These are phyloP conservation scores for Madoqua kirkii DNA, from an alignment of 2,113 vertebrate species.

Conservation along the genomic window DNA sequence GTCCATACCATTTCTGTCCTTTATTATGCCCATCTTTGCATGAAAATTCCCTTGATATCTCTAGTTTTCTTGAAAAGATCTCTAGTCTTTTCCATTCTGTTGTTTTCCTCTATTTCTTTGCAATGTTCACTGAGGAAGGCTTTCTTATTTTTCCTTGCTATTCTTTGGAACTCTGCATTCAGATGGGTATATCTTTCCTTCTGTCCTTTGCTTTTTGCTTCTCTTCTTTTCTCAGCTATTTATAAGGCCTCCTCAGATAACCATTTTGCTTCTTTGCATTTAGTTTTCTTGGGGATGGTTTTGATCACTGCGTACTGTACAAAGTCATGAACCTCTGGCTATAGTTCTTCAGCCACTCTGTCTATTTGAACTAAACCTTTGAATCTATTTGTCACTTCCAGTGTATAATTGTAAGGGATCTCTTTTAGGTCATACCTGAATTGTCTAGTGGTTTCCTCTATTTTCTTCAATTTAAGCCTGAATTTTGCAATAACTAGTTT, in stretches of 20 bases:
- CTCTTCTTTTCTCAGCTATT: background rate
- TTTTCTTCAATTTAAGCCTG: background rate
- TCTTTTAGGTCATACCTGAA: background rate
- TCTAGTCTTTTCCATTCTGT: background rate
- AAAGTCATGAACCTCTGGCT: background rate
- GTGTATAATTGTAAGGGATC: background rate
- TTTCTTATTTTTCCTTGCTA: background rate
- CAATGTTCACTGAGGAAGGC: background rate
- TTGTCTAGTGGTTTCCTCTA: background rate
- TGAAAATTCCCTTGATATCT: background rate
- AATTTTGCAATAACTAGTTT: background rate
- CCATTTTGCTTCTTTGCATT: background rate
- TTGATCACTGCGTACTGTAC: background rate
- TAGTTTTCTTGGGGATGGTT: background rate
- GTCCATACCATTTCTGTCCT: background rate
- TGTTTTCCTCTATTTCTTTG: background rate
- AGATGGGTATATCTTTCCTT: background rate
- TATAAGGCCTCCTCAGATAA: background rate
- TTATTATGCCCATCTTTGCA: background rate
- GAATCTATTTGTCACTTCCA: background rate
- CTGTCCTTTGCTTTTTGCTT: background rate
- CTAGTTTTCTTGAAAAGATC: background rate
- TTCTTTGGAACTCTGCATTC: background rate
- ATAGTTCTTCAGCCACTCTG: background rate
- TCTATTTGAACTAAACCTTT: background rate